Evolutionary conservation across 2,797 vertebrate genomes (phyloP).

Genomic region (Cuniculus paca): DNA sequence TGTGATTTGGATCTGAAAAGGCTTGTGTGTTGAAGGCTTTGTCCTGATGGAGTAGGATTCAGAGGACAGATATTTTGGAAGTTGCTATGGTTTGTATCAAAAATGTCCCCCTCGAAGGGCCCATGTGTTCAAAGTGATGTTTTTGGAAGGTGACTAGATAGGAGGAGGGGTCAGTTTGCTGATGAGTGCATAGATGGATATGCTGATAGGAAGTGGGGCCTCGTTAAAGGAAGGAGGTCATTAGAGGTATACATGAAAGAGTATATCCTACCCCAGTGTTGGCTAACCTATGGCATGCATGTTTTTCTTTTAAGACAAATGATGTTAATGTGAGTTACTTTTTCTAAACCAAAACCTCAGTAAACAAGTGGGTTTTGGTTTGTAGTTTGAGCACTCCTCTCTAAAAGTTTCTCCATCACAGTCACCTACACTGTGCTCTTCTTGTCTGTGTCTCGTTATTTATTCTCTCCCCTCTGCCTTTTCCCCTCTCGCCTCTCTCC

Average conservation of each 20-base stretch:
- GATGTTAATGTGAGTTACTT: too few species aligned
- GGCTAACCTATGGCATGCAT: neutral
- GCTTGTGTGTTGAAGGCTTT: neutral
- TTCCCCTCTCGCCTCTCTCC: neutral
- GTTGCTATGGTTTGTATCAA: neutral
- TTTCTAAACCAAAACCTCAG: too few species aligned
- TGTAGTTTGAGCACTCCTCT: neutral
- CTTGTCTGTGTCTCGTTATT: neutral
- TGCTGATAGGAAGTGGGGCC: neutral
- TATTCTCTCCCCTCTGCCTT: neutral
- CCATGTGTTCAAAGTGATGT: neutral
- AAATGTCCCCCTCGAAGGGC: neutral
- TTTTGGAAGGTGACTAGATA: neutral
- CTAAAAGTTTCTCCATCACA: neutral
- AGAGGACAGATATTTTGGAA: neutral
- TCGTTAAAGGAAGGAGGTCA: neutral
- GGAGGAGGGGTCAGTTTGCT: neutral
- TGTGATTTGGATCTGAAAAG: neutral
- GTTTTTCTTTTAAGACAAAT: neutral
- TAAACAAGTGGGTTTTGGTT: too few species aligned
- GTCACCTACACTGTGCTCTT: neutral
- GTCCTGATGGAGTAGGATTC: neutral
- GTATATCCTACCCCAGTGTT: neutral
- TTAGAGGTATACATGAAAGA: neutral
- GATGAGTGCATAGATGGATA: neutral